Evolutionary conservation across 2,888 invertebrate species (phyloP), one percentile per base, ranked within the genome.

Genomic region (Amphiduros pacificus): DNA sequence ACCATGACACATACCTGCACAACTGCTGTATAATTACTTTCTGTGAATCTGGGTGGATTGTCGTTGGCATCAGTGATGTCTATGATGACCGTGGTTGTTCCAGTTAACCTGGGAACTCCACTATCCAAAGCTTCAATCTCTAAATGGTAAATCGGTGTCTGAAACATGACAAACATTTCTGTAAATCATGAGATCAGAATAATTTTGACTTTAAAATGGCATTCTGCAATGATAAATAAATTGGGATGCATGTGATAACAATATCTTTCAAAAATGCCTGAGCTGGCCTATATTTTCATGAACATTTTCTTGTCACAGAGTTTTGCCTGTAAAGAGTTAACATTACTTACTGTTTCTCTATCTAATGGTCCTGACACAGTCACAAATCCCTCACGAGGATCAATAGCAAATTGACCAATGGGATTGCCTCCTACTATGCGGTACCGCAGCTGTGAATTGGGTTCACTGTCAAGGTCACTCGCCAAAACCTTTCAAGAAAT

Each of bases 1-100:
- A 17, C 22, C 5, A 55, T 41, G 20, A 40, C 1, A 24, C 60
- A n/a, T 55, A 79, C 79, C 79, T 81, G 80, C 56, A 81, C 74
- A 55, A 71, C 67, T 5, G 76, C 88, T 65, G 87, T 84, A 81
- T 92, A 91, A 63, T 85, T 85, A 22, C 84, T 83, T 72, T 87
- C 87, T 62, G 88, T 87, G 83, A 95, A 94, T n/a, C 83, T 80
- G 0, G 94, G 92, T 29, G 93, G 89, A 80, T 92, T 93, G 82
- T 97, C 97, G 83, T 97, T 96, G 83, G 92, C 92, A 84, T 97
- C 96, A 65, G 89, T 87, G 14, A 98, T 82, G 84, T 91, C 91
- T 55, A 97, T 87, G 75, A 89, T 89, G 3, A 94, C 87, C 1
- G 66, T 66, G 5, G 74, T 69, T 20, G 68, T 68, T 1, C 73